Base-by-base conservation (phyloP, 2,888 invertebrate species). In the Harpalus rubripes region DNA sequence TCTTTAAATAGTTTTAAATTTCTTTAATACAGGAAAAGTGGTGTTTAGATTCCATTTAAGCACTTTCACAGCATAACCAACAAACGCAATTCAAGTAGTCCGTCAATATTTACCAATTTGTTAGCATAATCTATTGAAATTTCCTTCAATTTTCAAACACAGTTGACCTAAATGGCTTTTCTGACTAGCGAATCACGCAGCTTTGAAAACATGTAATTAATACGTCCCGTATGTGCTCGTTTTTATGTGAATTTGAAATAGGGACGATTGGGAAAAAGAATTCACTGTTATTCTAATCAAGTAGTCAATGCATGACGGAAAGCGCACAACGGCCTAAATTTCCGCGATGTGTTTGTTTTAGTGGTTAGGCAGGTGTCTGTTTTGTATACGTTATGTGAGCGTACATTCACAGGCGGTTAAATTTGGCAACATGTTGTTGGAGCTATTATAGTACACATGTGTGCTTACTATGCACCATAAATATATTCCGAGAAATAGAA, bases 351-450 rank as follows among this genome's bases (percentile, higher is more conserved):
- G 72, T 76, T 58, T 83, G 83, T 61, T 72, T 44, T 72, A 18
- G 22, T n/a, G 22, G 61, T 41, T n/a, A 22, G 74, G 72, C 82
- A 82, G 83, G 83, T 83, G 83, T 83, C 59, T 44, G 18, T 16
- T 74, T 15, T 18, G 44, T 74, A 22, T 22, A 44, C 18, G 8
- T 63, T 12, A 10, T 15, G 10, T 16, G 15, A 6, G 12, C n/a
- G 63, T 63, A 26, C 12, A 22, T 41, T 72, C 41, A 72, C 68
- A 72, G 26, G 32, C 56, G 15, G 68, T 58, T 82, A 82, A 26
- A 81, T 81, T 81, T 68, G 68, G 81, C 81, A 81, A 81, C 81
- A 26, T 81, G 65, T 65, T 65, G n/a, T 15, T 61, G 22, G 22
- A 22, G 26, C 32, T 72, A 39, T 39, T 72, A 72, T 72, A 26